Base-by-base conservation (phyloP, 2,888 invertebrate genomes). In the Acrobeloides nanus region DNA sequence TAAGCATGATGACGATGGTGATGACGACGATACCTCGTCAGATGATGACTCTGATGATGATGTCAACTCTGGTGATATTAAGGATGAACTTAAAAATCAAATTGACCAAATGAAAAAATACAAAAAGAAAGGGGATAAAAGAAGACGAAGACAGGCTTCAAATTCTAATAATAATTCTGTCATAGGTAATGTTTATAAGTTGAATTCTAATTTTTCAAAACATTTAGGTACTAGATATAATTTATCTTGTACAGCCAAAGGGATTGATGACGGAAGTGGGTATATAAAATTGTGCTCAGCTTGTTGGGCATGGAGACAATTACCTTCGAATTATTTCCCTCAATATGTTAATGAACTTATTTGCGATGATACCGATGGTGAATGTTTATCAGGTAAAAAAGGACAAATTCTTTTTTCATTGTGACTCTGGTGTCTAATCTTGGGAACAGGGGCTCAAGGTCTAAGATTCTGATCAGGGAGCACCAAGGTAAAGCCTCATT, bases 301-400 rank as follows among this genome's bases (percentile, higher is more conserved):
- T 3, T 68, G 68, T 45, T 69, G 66, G 68, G 61, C 60, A 3
- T 68, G 66, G 64, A 43, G 70, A n/a, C 48, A 55, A 18, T 52
- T 70, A 1, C 68, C 66, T 1, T 48, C 48, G 29, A 62, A 66
- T 41, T 71, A 69, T 29, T 54, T 54, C n/a, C 70, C 70, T 3
- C 61, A 57, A 31, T 69, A 51, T 49, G 50, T 70, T 38, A 70
- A 70, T 42, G 66, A 69, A 40, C 44, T 72, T 18, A 47, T 64
- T 20, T 70, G 70, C 48, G 64, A 68, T 27, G 53, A 41, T 10
- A 33, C 45, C 0, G 69, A 69, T 38, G 43, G 32, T 1, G 48
- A 53, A 25, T 69, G 69, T 46, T 48, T 69, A 20, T 60, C 61
- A 27, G 68, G 68, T 67, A 44, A n/a, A n/a, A n/a, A n/a, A n/a